Base-by-base conservation (phyloP, 2,797 vertebrate genomes). In the Nannoperca australis region DNA sequence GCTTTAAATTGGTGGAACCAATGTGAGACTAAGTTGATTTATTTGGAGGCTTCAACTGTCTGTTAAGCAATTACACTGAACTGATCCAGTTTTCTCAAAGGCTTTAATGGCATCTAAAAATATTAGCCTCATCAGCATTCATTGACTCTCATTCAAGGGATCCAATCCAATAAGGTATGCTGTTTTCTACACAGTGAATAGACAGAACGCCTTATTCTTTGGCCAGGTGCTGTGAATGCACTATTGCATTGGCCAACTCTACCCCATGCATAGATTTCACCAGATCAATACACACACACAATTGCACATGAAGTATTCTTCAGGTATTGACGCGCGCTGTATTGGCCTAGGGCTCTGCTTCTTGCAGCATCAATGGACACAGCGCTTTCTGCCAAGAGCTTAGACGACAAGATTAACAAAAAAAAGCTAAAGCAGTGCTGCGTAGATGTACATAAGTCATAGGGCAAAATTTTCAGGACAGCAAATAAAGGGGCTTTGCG, bases 221-320 rank as follows among this genome's bases (percentile, higher is more conserved):
- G 53, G 72, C 74, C 67, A 78, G 81, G 30, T 86, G 85, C 85
- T 82, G 86, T 68, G 72, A 71, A 64, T 56, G 80, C 82, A 84
- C 49, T 82, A 86, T 87, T 83, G 74, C 81, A 47, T 89, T 72
- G 76, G 85, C 82, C 51, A 78, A 50, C 32, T 24, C 58, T 55
- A 30, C 40, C 66, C 75, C 66, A 45, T 85, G 88, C 81, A 91
- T 84, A 88, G 76, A 88, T 90, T 87, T 77, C 44, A 70, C 24
- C 27, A 0, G 60, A 88, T 87, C 90, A 53, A 93, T 92, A 79
- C 2, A 32, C 77, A 70, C 24, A 27, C 24, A 27, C 24, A 27
- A 27, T 76, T 83, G 73, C 79, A 76, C 73, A 85, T 85, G 78
- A 90, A 86, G 82, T 82, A 86, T 86, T 90, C 80, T 88, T 85